Evolutionary conservation across 2,113 vertebrate genomes (phyloP).

Genomic region (Urocynchramus pylzowi): DNA sequence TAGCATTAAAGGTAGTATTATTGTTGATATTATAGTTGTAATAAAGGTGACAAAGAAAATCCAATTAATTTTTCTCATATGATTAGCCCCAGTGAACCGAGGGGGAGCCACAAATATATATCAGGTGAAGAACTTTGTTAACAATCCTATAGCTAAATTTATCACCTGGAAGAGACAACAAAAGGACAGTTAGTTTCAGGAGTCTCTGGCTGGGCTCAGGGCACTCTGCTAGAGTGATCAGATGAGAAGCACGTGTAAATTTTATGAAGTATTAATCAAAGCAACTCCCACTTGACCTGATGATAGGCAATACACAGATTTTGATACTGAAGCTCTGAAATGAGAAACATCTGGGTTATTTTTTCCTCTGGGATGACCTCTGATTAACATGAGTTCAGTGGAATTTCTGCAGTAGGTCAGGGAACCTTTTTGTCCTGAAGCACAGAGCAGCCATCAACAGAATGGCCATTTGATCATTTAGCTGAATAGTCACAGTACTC

Average conservation of each 20-base stretch:
- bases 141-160: background rate
- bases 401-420: constrained; percentile 21
- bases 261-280: background rate
- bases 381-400: background rate
- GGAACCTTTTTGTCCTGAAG: background rate
- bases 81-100: background rate
- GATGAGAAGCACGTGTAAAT: background rate
- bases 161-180: background rate
- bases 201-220: background rate
- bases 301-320: background rate
- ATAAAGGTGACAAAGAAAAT: background rate
- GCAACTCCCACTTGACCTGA: background rate
- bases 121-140: background rate
- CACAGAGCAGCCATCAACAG: background rate
- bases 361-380: background rate
- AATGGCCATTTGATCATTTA: background rate
- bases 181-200: background rate
- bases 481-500: background rate
- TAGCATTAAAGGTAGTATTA: background rate
- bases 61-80: background rate
- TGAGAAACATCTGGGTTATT: background rate
- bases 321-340: background rate
- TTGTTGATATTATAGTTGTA: background rate
- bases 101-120: background rate
- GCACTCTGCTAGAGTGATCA: background rate